Evolutionary conservation across 2,888 invertebrate genomes (phyloP), one percentile per base, ranked within the genome.

Genomic region (Cecidostiba fungosa): DNA sequence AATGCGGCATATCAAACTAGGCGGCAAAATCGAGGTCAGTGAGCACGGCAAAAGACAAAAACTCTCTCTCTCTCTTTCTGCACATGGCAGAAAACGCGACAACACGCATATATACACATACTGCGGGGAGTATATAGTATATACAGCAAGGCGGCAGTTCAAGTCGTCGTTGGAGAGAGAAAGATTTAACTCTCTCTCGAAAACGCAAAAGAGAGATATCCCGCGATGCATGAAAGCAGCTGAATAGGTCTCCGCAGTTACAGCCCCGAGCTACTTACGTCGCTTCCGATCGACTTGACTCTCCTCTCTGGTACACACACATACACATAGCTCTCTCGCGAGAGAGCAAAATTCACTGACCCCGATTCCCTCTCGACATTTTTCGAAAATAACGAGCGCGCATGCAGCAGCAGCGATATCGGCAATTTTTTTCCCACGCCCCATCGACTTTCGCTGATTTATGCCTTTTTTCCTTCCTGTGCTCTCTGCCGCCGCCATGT

Each of bases 261-360:
- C 39, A 72, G 32, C 73, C 50, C 73, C 78, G 84, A 84, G 84
- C 84, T 50, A 84, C 79, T 84, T 84, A 84, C 84, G 84, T 84
- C 84, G 84, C 74, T 84, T 84, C 84, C 84, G 74, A 84, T 84
- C 77, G 72, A 43, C 59, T 83, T 77, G 59, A 72, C 72, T 78
- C 72, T 47, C 50, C 39, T n/a, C n/a, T n/a, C n/a, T 29, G 50
- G 16, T 26, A 36, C 66, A 29, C 29, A 23, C 43, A 69, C 16
- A 1, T n/a, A 62, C 16, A 43, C 43, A 12, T 12, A 43, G 78
- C 29, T 66, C 72, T 72, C 26, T 76, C 50, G 50, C 23, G 43
- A 47, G 47, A 32, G 77, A 19, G 79, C 79, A 79, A 78, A 84
- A 84, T 84, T 84, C 74, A 66, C 78, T 84, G 84, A 84, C 79